phyloP scores from a whole-genome alignment of 35 echinoderm and acorn worm species.

The Acanthaster planci region DNA sequence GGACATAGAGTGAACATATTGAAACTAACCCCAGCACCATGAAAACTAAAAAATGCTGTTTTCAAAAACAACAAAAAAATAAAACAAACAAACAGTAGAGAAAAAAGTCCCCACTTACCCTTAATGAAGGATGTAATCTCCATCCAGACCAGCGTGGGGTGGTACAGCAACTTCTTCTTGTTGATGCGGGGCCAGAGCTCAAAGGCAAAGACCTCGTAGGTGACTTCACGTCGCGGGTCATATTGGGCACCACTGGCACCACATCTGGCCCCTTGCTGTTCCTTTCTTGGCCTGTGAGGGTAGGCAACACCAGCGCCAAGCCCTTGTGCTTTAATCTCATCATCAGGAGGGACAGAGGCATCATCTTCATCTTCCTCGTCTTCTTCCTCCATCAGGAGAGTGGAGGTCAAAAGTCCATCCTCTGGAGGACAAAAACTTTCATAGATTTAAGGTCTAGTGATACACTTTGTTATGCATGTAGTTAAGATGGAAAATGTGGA shows the following conservation, averaged over 20 bases:
- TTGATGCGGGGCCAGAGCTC: constrained; percentile 49
- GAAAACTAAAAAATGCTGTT: no score
- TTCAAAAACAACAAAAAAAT: no score
- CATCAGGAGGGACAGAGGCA: background rate
- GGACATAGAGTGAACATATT: no score
- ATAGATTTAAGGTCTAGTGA: no score
- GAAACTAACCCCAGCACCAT: no score
- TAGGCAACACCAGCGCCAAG: background rate
- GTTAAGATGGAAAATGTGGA: no score
- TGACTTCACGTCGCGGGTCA: constrained; percentile 42
- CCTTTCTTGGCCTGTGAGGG: background rate
- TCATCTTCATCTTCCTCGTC: constrained; percentile 19
- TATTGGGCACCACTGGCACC: background rate
- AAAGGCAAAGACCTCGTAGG: constrained; percentile 58
- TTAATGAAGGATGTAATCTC: constrained; percentile 63
- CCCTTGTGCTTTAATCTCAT: background rate
- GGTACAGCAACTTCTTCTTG: constrained; percentile 43
- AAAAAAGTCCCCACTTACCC: no score
- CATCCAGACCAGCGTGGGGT: constrained; percentile 66
- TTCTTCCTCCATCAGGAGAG: constrained; percentile 32
- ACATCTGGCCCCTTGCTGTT: background rate
- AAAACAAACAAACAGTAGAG: no score
- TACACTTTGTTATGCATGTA: no score
- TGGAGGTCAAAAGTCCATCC: constrained; percentile 12
- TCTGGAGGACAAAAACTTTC: background rate